Evolutionary conservation across 2,888 invertebrate species (phyloP).

Genomic region (Baronia brevicornis): DNA sequence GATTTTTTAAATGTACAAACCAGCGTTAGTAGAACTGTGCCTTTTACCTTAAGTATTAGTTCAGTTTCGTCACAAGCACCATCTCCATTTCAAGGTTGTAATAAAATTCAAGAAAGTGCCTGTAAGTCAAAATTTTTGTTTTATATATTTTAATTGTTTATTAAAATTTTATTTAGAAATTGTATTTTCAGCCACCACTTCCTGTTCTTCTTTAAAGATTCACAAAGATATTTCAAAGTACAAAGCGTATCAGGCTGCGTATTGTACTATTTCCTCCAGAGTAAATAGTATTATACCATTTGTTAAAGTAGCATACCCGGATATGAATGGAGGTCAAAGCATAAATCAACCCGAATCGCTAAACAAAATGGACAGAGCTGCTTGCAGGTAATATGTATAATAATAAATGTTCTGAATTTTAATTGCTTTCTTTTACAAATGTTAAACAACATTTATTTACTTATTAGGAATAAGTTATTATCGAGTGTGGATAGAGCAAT

Average conservation of each 20-base stretch:
- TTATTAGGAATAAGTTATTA: conserved; percentile 72
- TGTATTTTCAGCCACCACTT: conserved; percentile 46
- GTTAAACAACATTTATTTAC: conserved; percentile 10
- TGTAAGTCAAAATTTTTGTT: conserved; percentile 43
- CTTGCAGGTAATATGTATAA: conserved; percentile 66
- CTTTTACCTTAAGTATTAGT: conserved; percentile 38
- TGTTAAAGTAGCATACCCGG: conserved; percentile 85
- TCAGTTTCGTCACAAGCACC: conserved; percentile 33
- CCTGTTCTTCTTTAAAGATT: conserved; percentile 59
- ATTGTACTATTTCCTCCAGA: conserved; percentile 72
- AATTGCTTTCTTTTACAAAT: neutral
- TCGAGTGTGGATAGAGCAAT: conserved; percentile 81
- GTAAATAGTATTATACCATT: conserved; percentile 80
- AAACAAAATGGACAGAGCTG: conserved; percentile 66
- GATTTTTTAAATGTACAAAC: conserved; percentile 45
- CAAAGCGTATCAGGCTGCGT: conserved; percentile 53
- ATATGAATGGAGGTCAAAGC: conserved; percentile 77
- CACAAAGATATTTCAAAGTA: conserved; percentile 62
- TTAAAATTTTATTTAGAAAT: conserved; percentile 4
- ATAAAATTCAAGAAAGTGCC: conserved; percentile 53
- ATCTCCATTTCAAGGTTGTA: conserved; percentile 36
- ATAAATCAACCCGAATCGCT: conserved; percentile 76
- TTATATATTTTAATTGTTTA: neutral
- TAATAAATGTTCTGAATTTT: too few relatives aligned
- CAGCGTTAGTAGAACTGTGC: conserved; percentile 29